A percentile compares a stretch with the other conserved stretches of the same genome.
These are phyloP conservation scores for Plagodis dolabraria DNA, from an alignment of 2,888 invertebrate species.

Conservation along the genomic window DNA sequence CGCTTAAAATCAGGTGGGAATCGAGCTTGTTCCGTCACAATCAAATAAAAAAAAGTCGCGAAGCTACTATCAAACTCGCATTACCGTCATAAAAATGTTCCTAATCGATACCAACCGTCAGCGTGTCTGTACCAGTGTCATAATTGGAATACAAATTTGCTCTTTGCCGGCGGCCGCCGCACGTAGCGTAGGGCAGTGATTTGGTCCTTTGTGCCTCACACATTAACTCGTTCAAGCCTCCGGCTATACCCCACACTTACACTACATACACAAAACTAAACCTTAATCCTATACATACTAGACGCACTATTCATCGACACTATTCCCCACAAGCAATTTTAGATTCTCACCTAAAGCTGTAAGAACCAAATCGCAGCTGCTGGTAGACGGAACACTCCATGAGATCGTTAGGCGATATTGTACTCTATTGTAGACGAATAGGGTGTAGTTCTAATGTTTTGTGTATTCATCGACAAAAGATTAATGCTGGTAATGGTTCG, in stretches of 20 bases:
- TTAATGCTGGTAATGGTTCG: slow-evolving; percentile 79
- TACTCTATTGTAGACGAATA: slow-evolving; percentile 49
- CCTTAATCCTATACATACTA: slow-evolving; percentile 46
- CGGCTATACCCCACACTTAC: slow-evolving; percentile 61
- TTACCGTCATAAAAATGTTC: slow-evolving; percentile 33
- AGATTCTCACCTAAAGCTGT: slow-evolving; percentile 33
- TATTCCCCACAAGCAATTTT: slow-evolving; percentile 31
- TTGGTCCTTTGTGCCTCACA: slow-evolving; percentile 83
- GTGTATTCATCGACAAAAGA: slow-evolving; percentile 54
- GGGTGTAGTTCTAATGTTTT: slow-evolving; percentile 46
- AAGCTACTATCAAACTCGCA: not conserved
- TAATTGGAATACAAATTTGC: slow-evolving; percentile 84
- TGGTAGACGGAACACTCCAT: slow-evolving; percentile 12
- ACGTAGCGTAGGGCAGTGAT: slow-evolving; percentile 78
- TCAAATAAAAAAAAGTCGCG: not conserved
- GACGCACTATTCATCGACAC: slow-evolving; percentile 28
- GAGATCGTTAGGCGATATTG: slow-evolving; percentile 42
- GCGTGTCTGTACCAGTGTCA: slow-evolving; percentile 61
- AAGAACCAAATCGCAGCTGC: slow-evolving; percentile 32
- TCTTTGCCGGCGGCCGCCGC: slow-evolving; percentile 74
- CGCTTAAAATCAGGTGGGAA: no score
- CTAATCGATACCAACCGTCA: slow-evolving; percentile 44
- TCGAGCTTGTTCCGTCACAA: no score
- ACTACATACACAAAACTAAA: slow-evolving; percentile 45
- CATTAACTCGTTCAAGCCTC: slow-evolving; percentile 82